Percentiles rank a stretch among this genome's conserved stretches.
phyloP scores from a whole-genome alignment of 2,113 vertebrate species.

The Gambusia holbrooki region DNA sequence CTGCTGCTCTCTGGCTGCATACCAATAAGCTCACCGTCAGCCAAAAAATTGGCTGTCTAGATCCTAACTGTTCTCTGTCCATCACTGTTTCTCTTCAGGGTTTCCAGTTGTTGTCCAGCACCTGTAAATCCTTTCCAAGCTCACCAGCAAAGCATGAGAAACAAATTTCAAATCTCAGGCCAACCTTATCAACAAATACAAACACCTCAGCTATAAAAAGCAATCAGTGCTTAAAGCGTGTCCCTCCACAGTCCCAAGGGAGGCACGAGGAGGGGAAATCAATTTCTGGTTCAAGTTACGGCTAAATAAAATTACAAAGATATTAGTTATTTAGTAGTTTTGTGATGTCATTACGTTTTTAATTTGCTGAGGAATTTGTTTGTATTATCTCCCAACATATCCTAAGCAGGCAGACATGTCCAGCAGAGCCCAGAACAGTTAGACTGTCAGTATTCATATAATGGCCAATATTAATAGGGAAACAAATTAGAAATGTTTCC shows the following conservation, averaged over 20 bases:
- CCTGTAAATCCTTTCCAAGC: conserved; percentile 4
- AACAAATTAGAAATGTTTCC: conserved; percentile 7
- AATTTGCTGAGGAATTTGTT: not conserved
- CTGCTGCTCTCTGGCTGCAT: conserved; percentile 6
- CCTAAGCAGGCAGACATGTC: not conserved
- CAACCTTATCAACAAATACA: conserved; percentile 20
- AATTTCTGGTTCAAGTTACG: conserved; percentile 21
- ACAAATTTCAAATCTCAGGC: conserved; percentile 14
- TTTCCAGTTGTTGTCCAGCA: not conserved
- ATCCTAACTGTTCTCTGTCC: not conserved
- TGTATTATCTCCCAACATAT: not conserved
- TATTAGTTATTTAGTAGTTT: not conserved
- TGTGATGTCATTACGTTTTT: not conserved
- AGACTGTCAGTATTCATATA: not conserved
- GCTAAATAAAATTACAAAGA: conserved; percentile 1
- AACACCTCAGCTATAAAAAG: conserved; percentile 58
- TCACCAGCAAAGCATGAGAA: not conserved
- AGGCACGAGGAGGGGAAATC: conserved; percentile 14
- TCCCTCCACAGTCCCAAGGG: conserved; percentile 5
- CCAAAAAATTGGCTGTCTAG: conserved; percentile 30
- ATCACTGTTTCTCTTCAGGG: not conserved
- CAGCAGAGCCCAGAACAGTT: not conserved
- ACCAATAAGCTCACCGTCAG: conserved; percentile 28
- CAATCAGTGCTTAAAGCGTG: conserved; percentile 35
- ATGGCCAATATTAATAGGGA: not conserved